A percentile compares a stretch with the other conserved stretches of the same genome.
These are phyloP conservation scores for Pterostichus niger DNA, from an alignment of 2,888 invertebrate genomes.

Conservation along the genomic window DNA sequence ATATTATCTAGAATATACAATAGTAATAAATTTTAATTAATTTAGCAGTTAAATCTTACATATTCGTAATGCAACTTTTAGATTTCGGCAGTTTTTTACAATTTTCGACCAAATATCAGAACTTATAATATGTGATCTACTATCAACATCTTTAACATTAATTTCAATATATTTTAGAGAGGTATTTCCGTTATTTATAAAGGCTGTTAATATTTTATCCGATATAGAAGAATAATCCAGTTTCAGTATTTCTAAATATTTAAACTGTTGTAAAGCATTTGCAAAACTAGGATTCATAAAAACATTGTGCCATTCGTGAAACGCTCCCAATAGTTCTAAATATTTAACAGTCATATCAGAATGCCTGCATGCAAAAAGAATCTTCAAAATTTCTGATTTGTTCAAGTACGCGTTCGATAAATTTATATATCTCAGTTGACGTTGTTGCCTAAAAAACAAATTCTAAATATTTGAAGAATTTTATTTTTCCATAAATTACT, in stretches of 20 bases:
- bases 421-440: constrained; percentile 75
- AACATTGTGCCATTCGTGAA: constrained; percentile 75
- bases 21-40: constrained; percentile 57
- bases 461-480: constrained; percentile 11
- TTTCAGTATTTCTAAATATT: constrained; percentile 74
- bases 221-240: constrained; percentile 78
- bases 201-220: constrained; percentile 75
- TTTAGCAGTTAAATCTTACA: constrained; percentile 67
- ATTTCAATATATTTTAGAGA: constrained; percentile 75
- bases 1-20: constrained; percentile 74
- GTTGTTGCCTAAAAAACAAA: constrained; percentile 74
- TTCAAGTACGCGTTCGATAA: constrained; percentile 77
- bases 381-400: constrained; percentile 75
- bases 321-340: constrained; percentile 77
- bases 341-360: constrained; percentile 74
- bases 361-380: constrained; percentile 75
- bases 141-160: constrained; percentile 76
- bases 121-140: constrained; percentile 75
- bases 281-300: constrained; percentile 71
- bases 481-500: constrained; percentile 69
- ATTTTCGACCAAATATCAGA: constrained; percentile 76
- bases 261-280: constrained; percentile 74
- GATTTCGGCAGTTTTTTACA: constrained; percentile 74
- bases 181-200: constrained; percentile 75
- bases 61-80: constrained; percentile 74